These are phyloP conservation scores for Meliscaeva auricollis DNA, from an alignment of 2,888 invertebrate genomes.

Conservation along the genomic window DNA sequence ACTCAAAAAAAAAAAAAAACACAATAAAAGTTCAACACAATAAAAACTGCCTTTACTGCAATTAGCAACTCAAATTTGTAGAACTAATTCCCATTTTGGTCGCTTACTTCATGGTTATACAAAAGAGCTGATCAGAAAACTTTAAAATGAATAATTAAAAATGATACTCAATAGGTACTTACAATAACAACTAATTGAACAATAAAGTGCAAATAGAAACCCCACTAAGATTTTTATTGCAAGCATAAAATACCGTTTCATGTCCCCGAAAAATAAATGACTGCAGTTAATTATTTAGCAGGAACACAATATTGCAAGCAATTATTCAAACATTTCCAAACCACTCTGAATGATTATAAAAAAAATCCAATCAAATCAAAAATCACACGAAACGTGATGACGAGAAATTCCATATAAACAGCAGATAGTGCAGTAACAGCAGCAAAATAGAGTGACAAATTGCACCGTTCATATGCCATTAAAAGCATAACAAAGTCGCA, in stretches of 20 bases:
- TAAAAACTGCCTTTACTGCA: too few relatives aligned
- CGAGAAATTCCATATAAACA: constrained; percentile 44
- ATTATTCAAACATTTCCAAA: constrained; percentile 21
- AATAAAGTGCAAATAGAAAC: too few relatives aligned
- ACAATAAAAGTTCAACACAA: too few relatives aligned
- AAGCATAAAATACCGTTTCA: neutral
- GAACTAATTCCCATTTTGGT: too few relatives aligned
- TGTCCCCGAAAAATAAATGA: constrained; percentile 14
- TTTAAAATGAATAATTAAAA: too few relatives aligned
- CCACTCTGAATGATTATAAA: constrained; percentile 20
- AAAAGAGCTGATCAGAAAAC: too few relatives aligned
- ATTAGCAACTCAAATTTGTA: too few relatives aligned
- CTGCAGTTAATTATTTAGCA: constrained; percentile 12
- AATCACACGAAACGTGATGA: constrained; percentile 58
- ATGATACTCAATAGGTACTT: too few relatives aligned
- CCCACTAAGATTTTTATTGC: too few relatives aligned
- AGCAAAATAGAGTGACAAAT: constrained; percentile 51
- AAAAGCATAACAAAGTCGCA: constrained; percentile 47
- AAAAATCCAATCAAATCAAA: constrained; percentile 46
- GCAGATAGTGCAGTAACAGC: constrained; percentile 36
- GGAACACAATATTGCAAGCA: neutral
- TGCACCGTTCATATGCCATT: constrained; percentile 48
- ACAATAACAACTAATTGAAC: too few relatives aligned
- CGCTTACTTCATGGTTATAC: too few relatives aligned
- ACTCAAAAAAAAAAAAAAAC: too few relatives aligned